Evolutionary conservation across 2,888 invertebrate genomes (phyloP).

Genomic region (Parnassius apollo): DNA sequence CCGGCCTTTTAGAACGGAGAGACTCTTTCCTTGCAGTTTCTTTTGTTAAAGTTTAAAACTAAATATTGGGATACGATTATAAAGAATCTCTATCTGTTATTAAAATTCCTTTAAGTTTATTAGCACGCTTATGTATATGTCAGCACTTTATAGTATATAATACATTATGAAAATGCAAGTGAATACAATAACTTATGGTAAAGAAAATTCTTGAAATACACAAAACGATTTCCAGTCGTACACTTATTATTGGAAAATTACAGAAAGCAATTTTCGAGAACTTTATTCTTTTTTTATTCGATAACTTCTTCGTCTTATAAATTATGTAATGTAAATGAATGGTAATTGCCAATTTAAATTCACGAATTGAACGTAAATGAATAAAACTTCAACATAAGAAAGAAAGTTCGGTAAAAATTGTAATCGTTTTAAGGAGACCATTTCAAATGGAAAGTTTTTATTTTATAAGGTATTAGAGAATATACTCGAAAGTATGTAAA

Average conservation of each 20-base stretch:
- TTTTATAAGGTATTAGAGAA: neutral
- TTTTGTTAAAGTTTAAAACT: no score
- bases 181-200: no score
- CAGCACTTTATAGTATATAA: no score
- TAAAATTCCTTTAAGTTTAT: no score
- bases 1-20: no score
- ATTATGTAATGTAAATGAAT: constrained; percentile 9
- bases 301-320: constrained; percentile 1
- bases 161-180: no score
- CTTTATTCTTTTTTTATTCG: constrained; percentile 4
- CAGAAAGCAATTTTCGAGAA: neutral
- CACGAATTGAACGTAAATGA: neutral
- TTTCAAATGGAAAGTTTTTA: constrained; percentile 4
- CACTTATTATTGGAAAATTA: constrained; percentile 1
- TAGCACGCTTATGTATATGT: no score
- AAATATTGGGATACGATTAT: no score
- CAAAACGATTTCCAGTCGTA: no score
- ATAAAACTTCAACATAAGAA: constrained; percentile 5
- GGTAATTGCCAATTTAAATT: constrained; percentile 3
- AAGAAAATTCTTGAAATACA: no score
- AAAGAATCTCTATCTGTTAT: no score
- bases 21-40: no score
- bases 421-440: constrained; percentile 2
- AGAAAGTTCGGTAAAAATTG: neutral
- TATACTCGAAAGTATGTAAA: neutral